phyloP scores from a whole-genome alignment of 2,797 vertebrate species.

The Sorex maritimensis region DNA sequence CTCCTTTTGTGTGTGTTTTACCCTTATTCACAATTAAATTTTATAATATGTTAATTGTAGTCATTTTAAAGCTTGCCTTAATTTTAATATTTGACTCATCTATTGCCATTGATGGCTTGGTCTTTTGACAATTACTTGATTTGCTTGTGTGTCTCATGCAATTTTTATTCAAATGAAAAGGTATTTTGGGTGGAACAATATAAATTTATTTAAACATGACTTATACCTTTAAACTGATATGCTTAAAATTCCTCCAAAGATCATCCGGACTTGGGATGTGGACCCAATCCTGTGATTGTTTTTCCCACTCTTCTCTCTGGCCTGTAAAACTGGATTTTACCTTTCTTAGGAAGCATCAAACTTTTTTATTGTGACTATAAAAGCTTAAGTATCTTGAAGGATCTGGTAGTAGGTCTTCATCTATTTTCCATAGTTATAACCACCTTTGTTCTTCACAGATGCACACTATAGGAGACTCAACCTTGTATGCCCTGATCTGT shows the following conservation, averaged over 20 bases:
- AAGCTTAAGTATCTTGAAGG: neutral
- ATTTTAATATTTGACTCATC: neutral
- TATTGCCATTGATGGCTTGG: neutral
- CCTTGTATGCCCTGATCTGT: neutral
- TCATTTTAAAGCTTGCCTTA: neutral
- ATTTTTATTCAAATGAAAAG: conserved; percentile 16
- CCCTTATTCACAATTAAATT: neutral
- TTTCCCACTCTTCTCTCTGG: neutral
- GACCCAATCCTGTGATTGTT: neutral
- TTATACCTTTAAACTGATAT: neutral
- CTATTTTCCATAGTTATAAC: neutral
- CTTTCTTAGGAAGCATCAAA: neutral
- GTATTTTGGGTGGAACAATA: neutral
- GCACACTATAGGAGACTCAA: neutral
- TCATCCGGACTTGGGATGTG: neutral
- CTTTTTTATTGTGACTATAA: neutral
- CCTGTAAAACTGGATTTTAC: neutral
- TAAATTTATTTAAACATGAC: neutral
- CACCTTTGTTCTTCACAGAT: neutral
- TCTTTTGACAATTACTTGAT: conserved; percentile 42
- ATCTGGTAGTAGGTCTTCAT: neutral
- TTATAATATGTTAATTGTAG: neutral
- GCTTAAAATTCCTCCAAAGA: neutral
- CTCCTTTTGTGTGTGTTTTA: neutral
- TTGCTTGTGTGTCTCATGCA: neutral